These are phyloP conservation scores for Vipera ursinii DNA, from an alignment of 2,797 vertebrate species.

Conservation along the genomic window DNA sequence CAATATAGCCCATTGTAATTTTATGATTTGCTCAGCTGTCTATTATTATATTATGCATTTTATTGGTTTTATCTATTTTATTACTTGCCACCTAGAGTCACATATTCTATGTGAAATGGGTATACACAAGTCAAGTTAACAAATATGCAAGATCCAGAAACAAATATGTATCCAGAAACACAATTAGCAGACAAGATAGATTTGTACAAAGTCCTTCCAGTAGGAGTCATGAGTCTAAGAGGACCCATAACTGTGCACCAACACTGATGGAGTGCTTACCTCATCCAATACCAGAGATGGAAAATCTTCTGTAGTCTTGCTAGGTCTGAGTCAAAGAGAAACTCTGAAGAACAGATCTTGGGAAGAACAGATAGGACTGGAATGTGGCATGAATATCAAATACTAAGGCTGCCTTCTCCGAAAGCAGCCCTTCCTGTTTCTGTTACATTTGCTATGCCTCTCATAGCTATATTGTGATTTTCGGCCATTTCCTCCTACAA, in stretches of 20 bases:
- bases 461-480: not conserved
- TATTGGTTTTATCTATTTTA: not conserved
- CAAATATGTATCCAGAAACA: not conserved
- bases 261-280: not conserved
- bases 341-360: not conserved
- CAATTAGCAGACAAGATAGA: not conserved
- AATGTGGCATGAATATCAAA: not conserved
- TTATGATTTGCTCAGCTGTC: not conserved
- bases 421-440: not conserved
- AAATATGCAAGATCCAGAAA: not conserved
- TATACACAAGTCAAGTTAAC: not conserved
- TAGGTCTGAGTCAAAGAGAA: not conserved
- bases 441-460: not conserved
- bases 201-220: not conserved
- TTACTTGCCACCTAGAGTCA: not conserved
- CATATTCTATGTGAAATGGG: not conserved
- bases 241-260: not conserved
- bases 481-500: not conserved
- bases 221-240: not conserved
- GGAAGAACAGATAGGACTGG: not conserved
- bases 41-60: not conserved
- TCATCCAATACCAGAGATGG: not conserved
- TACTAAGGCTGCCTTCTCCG: not conserved
- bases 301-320: not conserved
- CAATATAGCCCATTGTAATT: not conserved